These are phyloP conservation scores for Phaetusa simplex DNA, from an alignment of 2,113 vertebrate genomes.

Conservation along the genomic window DNA sequence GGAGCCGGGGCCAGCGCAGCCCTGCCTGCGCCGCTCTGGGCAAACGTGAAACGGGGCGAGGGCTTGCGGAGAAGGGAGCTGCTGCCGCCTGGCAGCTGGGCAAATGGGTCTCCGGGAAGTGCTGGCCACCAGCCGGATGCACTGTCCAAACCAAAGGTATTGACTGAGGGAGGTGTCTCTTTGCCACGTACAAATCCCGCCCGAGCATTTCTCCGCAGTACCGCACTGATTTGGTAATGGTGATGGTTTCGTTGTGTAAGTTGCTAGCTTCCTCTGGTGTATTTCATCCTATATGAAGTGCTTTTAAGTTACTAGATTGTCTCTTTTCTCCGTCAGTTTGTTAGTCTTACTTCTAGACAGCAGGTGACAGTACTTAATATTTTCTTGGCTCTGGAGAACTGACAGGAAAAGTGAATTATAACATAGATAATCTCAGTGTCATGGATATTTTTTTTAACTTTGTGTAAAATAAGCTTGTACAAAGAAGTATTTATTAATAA, in stretches of 20 bases:
- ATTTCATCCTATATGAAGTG: fast-evolving
- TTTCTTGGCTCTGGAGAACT: neutral
- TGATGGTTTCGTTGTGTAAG: neutral
- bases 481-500: neutral
- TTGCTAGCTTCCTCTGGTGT: neutral
- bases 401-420: neutral
- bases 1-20: neutral
- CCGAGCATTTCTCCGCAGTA: neutral
- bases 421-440: neutral
- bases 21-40: neutral
- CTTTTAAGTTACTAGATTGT: neutral
- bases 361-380: neutral
- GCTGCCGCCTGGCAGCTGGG: neutral
- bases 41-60: neutral
- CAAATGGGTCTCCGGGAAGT: neutral
- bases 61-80: neutral
- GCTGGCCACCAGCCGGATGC: neutral
- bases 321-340: neutral
- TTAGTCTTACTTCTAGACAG: neutral
- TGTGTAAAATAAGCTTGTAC: fast-evolving
- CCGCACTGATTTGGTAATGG: neutral
- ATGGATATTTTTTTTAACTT: neutral
- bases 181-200: neutral
- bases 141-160: neutral
- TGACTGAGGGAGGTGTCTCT: conserved; percentile 23